Evolutionary conservation across 2,797 vertebrate species (phyloP).

Genomic region (Urosaurus nigricauda): DNA sequence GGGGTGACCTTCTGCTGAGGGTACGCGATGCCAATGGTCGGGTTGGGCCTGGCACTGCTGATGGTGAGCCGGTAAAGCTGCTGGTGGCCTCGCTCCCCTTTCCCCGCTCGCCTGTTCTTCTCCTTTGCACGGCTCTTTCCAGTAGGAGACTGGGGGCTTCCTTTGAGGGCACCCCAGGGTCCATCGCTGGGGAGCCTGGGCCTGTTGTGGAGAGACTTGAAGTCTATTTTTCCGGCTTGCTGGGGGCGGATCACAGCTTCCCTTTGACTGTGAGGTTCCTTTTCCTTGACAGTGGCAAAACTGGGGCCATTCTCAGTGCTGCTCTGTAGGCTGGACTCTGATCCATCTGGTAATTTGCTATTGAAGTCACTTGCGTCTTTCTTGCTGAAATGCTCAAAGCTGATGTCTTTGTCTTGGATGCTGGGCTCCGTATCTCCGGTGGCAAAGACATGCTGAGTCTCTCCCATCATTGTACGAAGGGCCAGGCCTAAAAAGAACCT

Average conservation of each 20-base stretch:
- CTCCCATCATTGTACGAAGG: slow-evolving; percentile 88
- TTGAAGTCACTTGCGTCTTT: slow-evolving; percentile 81
- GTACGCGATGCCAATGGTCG: slow-evolving; percentile 90
- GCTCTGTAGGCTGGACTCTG: slow-evolving; percentile 66
- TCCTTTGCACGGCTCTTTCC: slow-evolving; percentile 86
- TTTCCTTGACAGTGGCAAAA: slow-evolving; percentile 80
- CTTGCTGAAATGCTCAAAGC: slow-evolving; percentile 81
- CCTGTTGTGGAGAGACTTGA: slow-evolving; percentile 87
- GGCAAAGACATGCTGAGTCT: slow-evolving; percentile 87
- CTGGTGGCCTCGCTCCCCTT: slow-evolving; percentile 86
- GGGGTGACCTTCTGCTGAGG: slow-evolving; percentile 89
- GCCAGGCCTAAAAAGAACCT: slow-evolving; percentile 68
- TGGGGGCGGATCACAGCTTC: slow-evolving; percentile 91
- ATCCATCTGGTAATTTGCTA: slow-evolving; percentile 47
- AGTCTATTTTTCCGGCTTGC: slow-evolving; percentile 89
- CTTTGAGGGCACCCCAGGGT: slow-evolving; percentile 85
- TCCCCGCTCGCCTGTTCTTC: slow-evolving; percentile 83
- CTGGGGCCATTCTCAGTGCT: slow-evolving; percentile 66
- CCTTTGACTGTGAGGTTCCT: slow-evolving; percentile 87
- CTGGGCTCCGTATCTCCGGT: slow-evolving; percentile 82
- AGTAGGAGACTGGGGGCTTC: slow-evolving; percentile 83
- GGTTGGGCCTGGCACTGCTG: slow-evolving; percentile 84
- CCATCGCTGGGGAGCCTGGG: slow-evolving; percentile 82
- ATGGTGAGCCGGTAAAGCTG: slow-evolving; percentile 91
- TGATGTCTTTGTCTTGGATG: slow-evolving; percentile 83